Evolutionary conservation across 1,140 invertebrate genomes (phyloP).

Genomic region (Aphidius gifuensis): DNA sequence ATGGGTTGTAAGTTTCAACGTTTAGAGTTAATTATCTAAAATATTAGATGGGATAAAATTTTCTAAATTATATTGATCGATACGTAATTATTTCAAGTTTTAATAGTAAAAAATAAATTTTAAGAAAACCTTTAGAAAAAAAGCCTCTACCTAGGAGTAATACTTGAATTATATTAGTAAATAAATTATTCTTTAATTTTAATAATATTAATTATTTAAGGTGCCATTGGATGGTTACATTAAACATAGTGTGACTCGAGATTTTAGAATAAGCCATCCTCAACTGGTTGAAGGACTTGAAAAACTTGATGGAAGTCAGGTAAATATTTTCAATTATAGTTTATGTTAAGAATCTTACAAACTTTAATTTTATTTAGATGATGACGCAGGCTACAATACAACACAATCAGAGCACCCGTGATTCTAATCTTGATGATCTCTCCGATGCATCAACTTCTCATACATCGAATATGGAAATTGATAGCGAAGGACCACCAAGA

Average conservation of each 20-base stretch:
- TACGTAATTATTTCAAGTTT: neutral
- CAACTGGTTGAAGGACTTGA: constrained; percentile 54
- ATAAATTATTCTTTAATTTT: neutral
- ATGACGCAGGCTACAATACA: constrained; percentile 21
- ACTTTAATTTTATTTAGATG: constrained; percentile 7
- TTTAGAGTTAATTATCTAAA: neutral
- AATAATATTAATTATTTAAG: constrained; percentile 27
- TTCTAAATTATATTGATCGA: neutral
- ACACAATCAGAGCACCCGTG: neutral
- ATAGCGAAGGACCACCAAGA: constrained; percentile 9
- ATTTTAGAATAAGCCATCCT: constrained; percentile 57
- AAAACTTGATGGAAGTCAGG: constrained; percentile 39
- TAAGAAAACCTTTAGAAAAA: neutral
- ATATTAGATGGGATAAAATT: neutral
- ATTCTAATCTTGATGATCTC: constrained; percentile 4
- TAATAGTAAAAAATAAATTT: constrained; percentile 1
- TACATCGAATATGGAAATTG: neutral
- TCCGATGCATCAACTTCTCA: neutral
- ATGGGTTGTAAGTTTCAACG: no score
- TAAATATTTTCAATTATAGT: constrained; percentile 27
- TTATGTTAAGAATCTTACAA: constrained; percentile 15
- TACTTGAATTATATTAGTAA: neutral
- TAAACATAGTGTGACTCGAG: constrained; percentile 57
- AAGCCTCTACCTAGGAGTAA: no score
- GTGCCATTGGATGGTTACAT: constrained; percentile 54